Percentiles rank a stretch among this genome's conserved stretches.
Conservation (phyloP, 30 jellyfish, hydroid and myxozoan genomes). For the Aurelia aurita region DNA sequence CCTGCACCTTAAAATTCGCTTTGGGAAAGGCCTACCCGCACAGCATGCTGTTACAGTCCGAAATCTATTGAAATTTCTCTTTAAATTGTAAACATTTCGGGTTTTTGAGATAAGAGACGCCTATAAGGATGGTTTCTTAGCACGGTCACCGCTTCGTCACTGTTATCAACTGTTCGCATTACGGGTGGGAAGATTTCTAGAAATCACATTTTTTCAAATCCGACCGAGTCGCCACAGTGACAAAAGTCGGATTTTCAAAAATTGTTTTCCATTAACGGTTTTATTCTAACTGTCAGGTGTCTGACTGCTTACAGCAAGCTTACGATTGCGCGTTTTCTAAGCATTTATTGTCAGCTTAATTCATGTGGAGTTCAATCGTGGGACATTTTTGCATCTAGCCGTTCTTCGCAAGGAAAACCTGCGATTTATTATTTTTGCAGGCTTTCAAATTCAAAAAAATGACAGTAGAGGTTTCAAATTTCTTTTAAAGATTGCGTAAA, state of each 20-base stretch:
- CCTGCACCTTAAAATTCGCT: background rate
- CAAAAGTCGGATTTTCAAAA: conserved; percentile 8
- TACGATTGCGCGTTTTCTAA: background rate
- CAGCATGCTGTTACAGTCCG: background rate
- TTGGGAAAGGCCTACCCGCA: background rate
- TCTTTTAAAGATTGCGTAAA: no score
- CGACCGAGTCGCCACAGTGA: conserved; percentile 34
- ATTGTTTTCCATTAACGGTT: conserved; percentile 4
- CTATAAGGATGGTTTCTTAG: conserved; percentile 6
- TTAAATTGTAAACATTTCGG: conserved; percentile 6
- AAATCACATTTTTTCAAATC: conserved; percentile 31
- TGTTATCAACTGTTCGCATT: conserved; percentile 37
- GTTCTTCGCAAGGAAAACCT: no score
- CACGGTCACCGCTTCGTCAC: conserved; percentile 22
- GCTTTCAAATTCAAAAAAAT: no score
- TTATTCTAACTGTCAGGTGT: background rate
- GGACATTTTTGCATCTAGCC: no score
- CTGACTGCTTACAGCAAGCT: background rate
- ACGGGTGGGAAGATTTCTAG: conserved; percentile 18
- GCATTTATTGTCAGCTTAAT: no score
- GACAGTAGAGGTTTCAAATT: no score
- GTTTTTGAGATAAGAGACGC: conserved; percentile 26
- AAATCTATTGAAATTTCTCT: conserved; percentile 32
- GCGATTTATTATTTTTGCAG: no score
- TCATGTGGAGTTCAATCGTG: no score